A percentile compares a stretch with the other conserved stretches of the same genome.
Evolutionary conservation across 2,888 invertebrate species (phyloP).

Genomic region (Perizoma flavofasciatum): DNA sequence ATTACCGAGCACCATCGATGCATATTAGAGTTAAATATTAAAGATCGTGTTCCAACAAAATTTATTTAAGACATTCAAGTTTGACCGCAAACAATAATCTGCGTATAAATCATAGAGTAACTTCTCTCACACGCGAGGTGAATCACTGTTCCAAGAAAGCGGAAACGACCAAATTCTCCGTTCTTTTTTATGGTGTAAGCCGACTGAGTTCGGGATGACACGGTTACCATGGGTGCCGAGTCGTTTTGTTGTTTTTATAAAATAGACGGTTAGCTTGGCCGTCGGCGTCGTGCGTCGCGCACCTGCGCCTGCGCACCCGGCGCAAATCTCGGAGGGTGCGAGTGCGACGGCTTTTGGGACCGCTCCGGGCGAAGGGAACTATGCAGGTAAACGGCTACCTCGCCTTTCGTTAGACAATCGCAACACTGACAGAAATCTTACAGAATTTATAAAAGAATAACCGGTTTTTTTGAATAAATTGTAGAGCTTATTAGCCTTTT

Average conservation of each 20-base stretch:
- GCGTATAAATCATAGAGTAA: constrained; percentile 69
- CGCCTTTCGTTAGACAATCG: constrained; percentile 34
- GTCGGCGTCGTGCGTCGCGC: constrained; percentile 69
- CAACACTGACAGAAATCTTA: constrained; percentile 45
- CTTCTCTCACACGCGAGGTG: constrained; percentile 68
- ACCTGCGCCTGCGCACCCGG: constrained; percentile 78
- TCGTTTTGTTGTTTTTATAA: constrained; percentile 61
- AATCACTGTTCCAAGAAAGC: constrained; percentile 80
- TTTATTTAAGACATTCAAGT: constrained; percentile 62
- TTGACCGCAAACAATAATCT: constrained; percentile 69
- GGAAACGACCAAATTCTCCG: constrained; percentile 79
- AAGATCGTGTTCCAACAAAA: constrained; percentile 59
- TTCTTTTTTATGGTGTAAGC: constrained; percentile 68
- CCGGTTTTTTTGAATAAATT: constrained; percentile 45
- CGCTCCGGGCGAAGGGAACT: constrained; percentile 47
- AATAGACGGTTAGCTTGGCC: constrained; percentile 63
- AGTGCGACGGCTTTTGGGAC: constrained; percentile 52
- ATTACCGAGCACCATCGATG: constrained; percentile 42
- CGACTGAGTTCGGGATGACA: constrained; percentile 57
- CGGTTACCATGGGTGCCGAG: constrained; percentile 51
- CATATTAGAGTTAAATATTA: constrained; percentile 61
- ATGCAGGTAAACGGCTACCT: constrained; percentile 73
- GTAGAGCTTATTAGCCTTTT: constrained; percentile 24
- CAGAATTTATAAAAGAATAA: constrained; percentile 43
- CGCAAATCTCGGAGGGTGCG: constrained; percentile 77